Evolutionary conservation across 2,888 invertebrate genomes (phyloP), one percentile per base, ranked within the genome.

Genomic region (Sipha maydis): DNA sequence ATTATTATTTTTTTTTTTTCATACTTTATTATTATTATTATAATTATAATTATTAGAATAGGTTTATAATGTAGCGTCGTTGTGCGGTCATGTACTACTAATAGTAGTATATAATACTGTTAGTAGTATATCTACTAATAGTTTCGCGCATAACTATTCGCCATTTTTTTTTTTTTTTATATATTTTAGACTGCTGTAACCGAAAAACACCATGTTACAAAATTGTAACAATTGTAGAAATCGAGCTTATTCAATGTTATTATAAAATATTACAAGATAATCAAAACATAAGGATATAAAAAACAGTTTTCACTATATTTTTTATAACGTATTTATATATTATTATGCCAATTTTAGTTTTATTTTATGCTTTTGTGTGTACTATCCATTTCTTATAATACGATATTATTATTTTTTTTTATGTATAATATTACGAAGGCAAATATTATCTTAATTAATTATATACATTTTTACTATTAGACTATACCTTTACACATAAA

Each of bases 311-410:
- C 34, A 79, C 56, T n/a, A 61, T 79, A 38, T 79, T 79, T 79
- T 61, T 25, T 8, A 61, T 79, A 41, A 67, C 38, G 38, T 80
- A n/a, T 38, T 67, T 80, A 79, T 61, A 38, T 25, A 25, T 80
- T 25, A 25, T 80, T 41, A 79, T 34, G 79, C 79, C 61, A 79
- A 34, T 56, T 67, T 80, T 79, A 56, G 48, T 75, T 75, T 75
- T 75, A 54, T 77, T 67, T 80, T 80, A 67, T n/a, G 61, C 67
- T 67, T 80, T 67, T 67, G 80, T 67, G 80, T 80, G 80, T 80
- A 67, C 14, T 25, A 67, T 67, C 38, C 61, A 75, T 38, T 75
- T 75, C 14, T 25, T 75, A 38, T 75, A 31, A 7, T 34, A 38
- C 21, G 38, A 75, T 31, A 80, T 67, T 80, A 80, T 67, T 80